These are phyloP conservation scores for Syndactyla subalaris DNA, from an alignment of 2,797 vertebrate species.

Conservation along the genomic window DNA sequence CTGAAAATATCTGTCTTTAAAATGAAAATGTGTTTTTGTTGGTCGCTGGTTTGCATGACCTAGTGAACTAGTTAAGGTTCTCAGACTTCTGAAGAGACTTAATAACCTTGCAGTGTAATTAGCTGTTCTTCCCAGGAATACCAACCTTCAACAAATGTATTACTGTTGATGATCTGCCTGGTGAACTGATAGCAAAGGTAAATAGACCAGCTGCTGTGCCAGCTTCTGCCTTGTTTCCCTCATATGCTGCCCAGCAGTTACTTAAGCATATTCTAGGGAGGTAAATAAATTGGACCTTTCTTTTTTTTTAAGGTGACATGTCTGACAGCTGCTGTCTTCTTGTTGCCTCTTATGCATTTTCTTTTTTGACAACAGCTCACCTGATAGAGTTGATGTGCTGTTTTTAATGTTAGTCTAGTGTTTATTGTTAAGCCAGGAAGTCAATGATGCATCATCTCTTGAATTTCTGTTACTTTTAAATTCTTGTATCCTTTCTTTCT, in stretches of 20 bases:
- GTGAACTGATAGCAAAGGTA: not conserved
- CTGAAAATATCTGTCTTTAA: not conserved
- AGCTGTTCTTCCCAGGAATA: not conserved
- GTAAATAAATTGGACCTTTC: not conserved
- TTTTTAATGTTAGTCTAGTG: not conserved
- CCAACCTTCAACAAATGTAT: not conserved
- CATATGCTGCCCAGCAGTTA: not conserved
- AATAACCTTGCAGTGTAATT: not conserved
- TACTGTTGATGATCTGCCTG: not conserved
- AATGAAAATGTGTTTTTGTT: not conserved
- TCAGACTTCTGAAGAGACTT: not conserved
- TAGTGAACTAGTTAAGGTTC: not conserved
- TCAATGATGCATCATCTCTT: not conserved
- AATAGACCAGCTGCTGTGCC: not conserved
- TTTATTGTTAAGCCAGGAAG: not conserved
- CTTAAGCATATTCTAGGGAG: not conserved
- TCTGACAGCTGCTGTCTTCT: constrained; percentile 32
- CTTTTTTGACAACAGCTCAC: not conserved
- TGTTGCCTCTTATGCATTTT: not conserved
- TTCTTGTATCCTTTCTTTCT: not conserved
- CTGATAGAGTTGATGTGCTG: not conserved
- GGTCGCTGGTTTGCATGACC: not conserved
- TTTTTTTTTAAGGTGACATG: not conserved
- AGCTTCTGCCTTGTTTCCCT: not conserved
- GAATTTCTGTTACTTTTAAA: not conserved